A percentile compares a stretch with the other conserved stretches of the same genome.
phyloP scores from a whole-genome alignment of 1,140 invertebrate species.

The Limonius californicus region DNA sequence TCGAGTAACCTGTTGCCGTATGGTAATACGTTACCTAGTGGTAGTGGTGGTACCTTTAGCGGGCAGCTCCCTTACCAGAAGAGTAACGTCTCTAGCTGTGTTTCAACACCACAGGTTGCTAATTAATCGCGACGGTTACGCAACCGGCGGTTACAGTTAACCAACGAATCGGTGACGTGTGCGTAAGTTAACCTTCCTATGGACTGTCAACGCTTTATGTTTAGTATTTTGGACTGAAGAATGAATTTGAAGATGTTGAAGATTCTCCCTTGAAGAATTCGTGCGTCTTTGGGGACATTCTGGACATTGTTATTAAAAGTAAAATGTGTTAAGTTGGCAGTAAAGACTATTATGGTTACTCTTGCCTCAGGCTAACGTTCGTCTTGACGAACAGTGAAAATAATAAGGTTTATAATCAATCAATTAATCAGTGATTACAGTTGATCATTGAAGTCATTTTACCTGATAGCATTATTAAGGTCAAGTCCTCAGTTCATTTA shows the following conservation, averaged over 20 bases:
- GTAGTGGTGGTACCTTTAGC: too few species aligned
- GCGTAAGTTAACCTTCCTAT: conserved; percentile 24
- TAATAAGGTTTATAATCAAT: conserved; percentile 32
- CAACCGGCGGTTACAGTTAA: conserved; percentile 19
- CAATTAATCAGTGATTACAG: conserved; percentile 41
- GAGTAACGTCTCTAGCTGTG: conserved; percentile 11
- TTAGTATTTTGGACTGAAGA: conserved; percentile 26
- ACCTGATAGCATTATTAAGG: conserved; percentile 40
- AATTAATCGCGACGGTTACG: neutral
- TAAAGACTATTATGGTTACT: conserved; percentile 28
- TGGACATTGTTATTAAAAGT: conserved; percentile 34
- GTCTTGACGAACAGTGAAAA: conserved; percentile 44
- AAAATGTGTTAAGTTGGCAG: conserved; percentile 44
- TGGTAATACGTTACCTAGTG: conserved; percentile 18
- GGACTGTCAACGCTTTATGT: conserved; percentile 43
- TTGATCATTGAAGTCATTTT: conserved; percentile 32
- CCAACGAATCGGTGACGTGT: conserved; percentile 45
- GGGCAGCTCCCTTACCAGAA: neutral
- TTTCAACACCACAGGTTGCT: conserved; percentile 24
- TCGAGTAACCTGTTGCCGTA: conserved; percentile 68
- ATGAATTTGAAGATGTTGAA: conserved; percentile 34
- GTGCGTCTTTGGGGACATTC: conserved; percentile 35
- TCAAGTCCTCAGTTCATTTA: conserved; percentile 41
- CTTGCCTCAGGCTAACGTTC: conserved; percentile 38
- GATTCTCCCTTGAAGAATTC: conserved; percentile 17